A percentile compares a stretch with the other conserved stretches of the same genome.
Conservation (phyloP, 2,888 invertebrate species). For the Eupithecia centaureata region DNA sequence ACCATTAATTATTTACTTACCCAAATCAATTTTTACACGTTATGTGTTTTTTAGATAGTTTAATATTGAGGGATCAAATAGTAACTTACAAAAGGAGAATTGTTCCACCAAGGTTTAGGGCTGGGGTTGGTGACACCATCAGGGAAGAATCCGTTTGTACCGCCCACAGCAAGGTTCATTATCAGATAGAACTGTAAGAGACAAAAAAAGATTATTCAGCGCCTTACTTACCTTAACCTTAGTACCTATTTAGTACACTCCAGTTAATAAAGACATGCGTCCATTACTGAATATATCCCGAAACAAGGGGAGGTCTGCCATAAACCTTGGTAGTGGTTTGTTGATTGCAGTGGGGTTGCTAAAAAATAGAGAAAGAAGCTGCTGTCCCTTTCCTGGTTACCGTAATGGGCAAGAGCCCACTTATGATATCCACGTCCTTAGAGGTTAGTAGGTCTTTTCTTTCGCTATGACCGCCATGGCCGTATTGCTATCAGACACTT, state of each 20-base stretch:
- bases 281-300: no score
- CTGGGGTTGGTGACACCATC: slow-evolving; percentile 82
- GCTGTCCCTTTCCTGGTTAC: neutral
- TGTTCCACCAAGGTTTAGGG: slow-evolving; percentile 85
- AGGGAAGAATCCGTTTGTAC: slow-evolving; percentile 86
- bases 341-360: neutral
- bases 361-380: neutral
- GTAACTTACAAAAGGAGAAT: slow-evolving; percentile 76
- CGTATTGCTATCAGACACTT: neutral
- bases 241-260: neutral
- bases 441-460: no score
- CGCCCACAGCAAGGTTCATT: slow-evolving; percentile 87
- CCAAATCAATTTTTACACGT: neutral
- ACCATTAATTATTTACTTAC: no score
- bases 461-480: neutral
- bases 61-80: neutral
- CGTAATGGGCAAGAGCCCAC: no score
- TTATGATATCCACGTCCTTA: no score
- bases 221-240: no score
- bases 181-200: slow-evolving; percentile 84
- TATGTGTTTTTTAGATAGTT: neutral
- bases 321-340: neutral
- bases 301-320: no score
- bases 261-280: neutral
- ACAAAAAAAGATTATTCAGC: no score